Conservation (phyloP, 2,888 invertebrate species). For the Leucania comma region DNA sequence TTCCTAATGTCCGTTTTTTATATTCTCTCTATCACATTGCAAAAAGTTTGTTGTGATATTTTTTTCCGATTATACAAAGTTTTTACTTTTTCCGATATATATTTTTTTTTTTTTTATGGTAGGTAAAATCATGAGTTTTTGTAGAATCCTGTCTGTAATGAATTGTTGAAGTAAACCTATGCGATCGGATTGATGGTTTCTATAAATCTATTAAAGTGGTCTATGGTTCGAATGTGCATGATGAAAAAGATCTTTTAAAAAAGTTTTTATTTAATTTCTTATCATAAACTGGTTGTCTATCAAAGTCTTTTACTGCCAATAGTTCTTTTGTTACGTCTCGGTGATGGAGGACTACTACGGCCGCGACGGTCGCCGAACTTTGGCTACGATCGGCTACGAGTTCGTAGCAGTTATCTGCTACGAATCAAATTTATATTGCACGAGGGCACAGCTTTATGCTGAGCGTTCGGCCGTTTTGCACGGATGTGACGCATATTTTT, state of each 20-base stretch:
- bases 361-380: no score
- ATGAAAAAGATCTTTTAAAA: not conserved
- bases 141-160: not conserved
- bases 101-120: no score
- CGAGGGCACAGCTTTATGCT: no score
- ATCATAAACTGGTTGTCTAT: no score
- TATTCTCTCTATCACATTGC: constrained; percentile 48
- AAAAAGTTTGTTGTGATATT: constrained; percentile 55
- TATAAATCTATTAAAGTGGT: not conserved
- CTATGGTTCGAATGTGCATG: not conserved
- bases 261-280: no score
- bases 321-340: constrained; percentile 13
- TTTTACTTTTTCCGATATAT: constrained; percentile 10
- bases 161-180: not conserved
- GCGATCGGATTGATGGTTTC: not conserved
- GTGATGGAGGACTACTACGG: not conserved
- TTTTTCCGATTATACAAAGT: constrained; percentile 24
- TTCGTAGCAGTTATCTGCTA: not conserved
- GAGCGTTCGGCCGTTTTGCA: no score
- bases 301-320: no score
- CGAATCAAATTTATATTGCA: no score
- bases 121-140: no score
- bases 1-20: constrained; percentile 70
- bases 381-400: constrained; percentile 9
- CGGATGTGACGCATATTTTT: no score